Evolutionary conservation across 2,888 invertebrate genomes (phyloP).

Genomic region (Protodeltote pygarga): DNA sequence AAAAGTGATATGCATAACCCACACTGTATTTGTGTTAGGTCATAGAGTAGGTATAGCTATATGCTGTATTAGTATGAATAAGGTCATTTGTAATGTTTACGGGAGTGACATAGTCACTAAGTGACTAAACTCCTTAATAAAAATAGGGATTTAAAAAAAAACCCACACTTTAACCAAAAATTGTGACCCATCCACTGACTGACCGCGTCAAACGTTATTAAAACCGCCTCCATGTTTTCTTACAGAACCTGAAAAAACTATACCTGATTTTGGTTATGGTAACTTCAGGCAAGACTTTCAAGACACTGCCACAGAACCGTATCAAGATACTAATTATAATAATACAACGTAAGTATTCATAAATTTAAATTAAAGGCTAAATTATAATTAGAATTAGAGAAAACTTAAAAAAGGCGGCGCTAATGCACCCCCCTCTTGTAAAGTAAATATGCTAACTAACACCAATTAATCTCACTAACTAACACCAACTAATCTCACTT

Average conservation of each 20-base stretch:
- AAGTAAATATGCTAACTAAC: not conserved
- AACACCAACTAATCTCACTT: not conserved
- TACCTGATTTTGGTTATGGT: constrained; percentile 72
- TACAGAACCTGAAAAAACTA: constrained; percentile 72
- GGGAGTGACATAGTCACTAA: too few species aligned
- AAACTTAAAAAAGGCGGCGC: too few species aligned
- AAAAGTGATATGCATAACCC: too few species aligned
- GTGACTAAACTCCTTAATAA: too few species aligned
- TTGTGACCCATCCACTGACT: too few species aligned
- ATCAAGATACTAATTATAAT: constrained; percentile 79
- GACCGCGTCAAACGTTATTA: not conserved
- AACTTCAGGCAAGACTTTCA: constrained; percentile 70
- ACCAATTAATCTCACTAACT: not conserved
- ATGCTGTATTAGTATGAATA: too few species aligned
- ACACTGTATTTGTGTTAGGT: too few species aligned
- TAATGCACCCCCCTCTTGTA: too few species aligned
- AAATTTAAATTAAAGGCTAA: not conserved
- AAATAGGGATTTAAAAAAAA: too few species aligned
- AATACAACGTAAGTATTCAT: constrained; percentile 67
- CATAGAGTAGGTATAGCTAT: not conserved
- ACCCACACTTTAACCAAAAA: too few species aligned
- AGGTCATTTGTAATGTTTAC: too few species aligned
- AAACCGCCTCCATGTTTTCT: constrained; percentile 20
- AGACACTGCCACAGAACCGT: constrained; percentile 72
- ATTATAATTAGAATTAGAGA: not conserved